Evolutionary conservation across 2,797 vertebrate genomes (phyloP).

Genomic region (Dallia pectoralis): DNA sequence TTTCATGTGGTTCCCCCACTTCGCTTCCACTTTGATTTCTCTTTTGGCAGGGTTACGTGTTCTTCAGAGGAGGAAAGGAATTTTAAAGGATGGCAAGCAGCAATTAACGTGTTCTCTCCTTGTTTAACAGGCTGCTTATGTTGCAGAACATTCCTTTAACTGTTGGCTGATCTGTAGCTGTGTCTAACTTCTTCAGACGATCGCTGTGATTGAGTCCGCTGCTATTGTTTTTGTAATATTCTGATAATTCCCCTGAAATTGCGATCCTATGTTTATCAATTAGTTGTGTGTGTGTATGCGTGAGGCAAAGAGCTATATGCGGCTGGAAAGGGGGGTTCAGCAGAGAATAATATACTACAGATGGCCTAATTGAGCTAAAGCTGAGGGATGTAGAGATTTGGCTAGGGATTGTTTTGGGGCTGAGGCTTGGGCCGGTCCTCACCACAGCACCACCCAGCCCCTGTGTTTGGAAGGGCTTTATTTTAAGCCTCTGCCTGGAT

Average conservation of each 20-base stretch:
- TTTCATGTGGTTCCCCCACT: slow-evolving; percentile 72
- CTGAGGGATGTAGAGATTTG: slow-evolving; percentile 22
- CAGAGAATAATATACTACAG: not conserved
- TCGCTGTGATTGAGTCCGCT: not conserved
- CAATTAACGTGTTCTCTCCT: slow-evolving; percentile 65
- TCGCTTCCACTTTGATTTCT: slow-evolving; percentile 49
- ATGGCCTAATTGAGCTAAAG: slow-evolving; percentile 2
- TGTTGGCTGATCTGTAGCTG: slow-evolving; percentile 15
- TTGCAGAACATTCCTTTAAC: slow-evolving; percentile 53
- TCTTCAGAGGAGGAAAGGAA: slow-evolving; percentile 39
- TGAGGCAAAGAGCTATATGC: slow-evolving; percentile 27
- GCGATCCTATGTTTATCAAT: not conserved
- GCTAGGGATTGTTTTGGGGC: slow-evolving; percentile 47
- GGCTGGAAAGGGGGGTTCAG: not conserved
- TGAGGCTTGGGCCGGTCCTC: slow-evolving; percentile 56
- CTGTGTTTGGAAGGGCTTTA: slow-evolving; percentile 66
- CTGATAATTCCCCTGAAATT: not conserved
- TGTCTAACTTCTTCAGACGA: not conserved
- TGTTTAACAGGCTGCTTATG: slow-evolving; percentile 60
- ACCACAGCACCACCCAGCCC: slow-evolving; percentile 48
- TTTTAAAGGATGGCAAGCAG: slow-evolving; percentile 61
- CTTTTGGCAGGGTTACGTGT: slow-evolving; percentile 49
- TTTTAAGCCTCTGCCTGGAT: slow-evolving; percentile 62
- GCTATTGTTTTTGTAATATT: not conserved
- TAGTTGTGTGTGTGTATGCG: slow-evolving; percentile 24